Evolutionary conservation across 2,113 vertebrate species (phyloP), one percentile per base, ranked within the genome.

Genomic region (Eonycteris spelaea): DNA sequence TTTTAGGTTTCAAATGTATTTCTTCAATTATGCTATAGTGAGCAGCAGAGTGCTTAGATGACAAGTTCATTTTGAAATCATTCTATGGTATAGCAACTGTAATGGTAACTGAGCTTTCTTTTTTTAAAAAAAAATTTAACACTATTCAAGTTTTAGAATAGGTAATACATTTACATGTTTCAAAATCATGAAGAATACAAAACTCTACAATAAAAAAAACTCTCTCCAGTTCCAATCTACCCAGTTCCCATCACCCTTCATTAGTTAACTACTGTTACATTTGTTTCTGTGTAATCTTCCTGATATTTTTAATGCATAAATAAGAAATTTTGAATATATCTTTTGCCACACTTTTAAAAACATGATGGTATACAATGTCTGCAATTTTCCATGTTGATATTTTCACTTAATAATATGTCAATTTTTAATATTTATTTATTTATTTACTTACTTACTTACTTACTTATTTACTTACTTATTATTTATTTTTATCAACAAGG

Each of bases 21-120:
- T 98, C 90, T 98, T 28, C 53, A 93, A 53, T 95, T 97, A 96
- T 88, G 84, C 75, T 97, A 79, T 97, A 85, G 93, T 79, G 38
- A 97, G 96, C 85, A 78, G 91, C 51, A 85, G 78, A 94, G 87
- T 51, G 61, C 89, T 91, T 75, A 87, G 24, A 68, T 59, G 61
- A 45, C 65, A 96, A 1, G 8, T n/a, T 85, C 91, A 83, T 51
- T 91, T 94, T 48, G 77, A 65, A 95, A 30, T 61, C 98, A 88
- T 88, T 96, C 71, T 91, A 30, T 43, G 78, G 88, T 71, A 43
- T 0, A 77, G 6, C 65, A 92, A n/a, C 18, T 78, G 21, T 35
- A 67, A 48, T 2, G 3, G 38, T 95, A 98, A 98, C 15, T 51
- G 51, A 51, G 15, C 51, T 51, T 51, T 51, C 51, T 5, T 16